phyloP scores from a whole-genome alignment of 2,797 vertebrate species.

The Oreortyx pictus region DNA sequence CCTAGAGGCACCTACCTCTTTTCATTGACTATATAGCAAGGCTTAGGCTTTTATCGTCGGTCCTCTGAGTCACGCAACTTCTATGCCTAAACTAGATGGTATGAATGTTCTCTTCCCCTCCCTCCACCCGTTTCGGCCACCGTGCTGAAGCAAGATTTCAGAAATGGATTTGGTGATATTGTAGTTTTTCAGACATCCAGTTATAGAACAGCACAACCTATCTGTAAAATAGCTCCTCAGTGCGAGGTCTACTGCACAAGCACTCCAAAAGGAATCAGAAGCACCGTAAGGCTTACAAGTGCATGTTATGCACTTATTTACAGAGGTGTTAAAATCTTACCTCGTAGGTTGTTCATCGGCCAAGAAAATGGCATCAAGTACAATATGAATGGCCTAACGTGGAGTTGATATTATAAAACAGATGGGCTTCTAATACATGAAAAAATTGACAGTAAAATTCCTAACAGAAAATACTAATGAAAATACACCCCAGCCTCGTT shows the following conservation, averaged over 20 bases:
- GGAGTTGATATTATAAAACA: constrained; percentile 17
- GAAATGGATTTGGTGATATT: neutral
- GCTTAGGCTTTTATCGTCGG: constrained; percentile 43
- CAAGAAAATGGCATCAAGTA: constrained; percentile 16
- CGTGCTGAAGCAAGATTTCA: constrained; percentile 32
- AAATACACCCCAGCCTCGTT: neutral
- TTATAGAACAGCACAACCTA: constrained; percentile 18
- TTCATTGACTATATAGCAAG: constrained; percentile 47
- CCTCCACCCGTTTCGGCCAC: neutral
- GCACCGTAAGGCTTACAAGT: neutral
- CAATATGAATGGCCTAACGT: neutral
- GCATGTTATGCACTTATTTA: neutral
- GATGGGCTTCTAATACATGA: constrained; percentile 16
- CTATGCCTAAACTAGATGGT: constrained; percentile 63
- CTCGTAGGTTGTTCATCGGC: constrained; percentile 38
- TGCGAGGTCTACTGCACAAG: neutral
- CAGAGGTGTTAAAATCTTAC: constrained; percentile 37
- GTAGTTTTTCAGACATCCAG: neutral
- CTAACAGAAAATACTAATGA: neutral
- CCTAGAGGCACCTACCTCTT: constrained; percentile 75
- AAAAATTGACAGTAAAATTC: neutral
- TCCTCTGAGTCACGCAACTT: constrained; percentile 12
- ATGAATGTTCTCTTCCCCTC: constrained; percentile 63
- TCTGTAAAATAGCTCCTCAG: constrained; percentile 20
- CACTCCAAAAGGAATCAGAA: neutral